Evolutionary conservation across 2,113 vertebrate species (phyloP).

Genomic region (Heterotis niloticus): DNA sequence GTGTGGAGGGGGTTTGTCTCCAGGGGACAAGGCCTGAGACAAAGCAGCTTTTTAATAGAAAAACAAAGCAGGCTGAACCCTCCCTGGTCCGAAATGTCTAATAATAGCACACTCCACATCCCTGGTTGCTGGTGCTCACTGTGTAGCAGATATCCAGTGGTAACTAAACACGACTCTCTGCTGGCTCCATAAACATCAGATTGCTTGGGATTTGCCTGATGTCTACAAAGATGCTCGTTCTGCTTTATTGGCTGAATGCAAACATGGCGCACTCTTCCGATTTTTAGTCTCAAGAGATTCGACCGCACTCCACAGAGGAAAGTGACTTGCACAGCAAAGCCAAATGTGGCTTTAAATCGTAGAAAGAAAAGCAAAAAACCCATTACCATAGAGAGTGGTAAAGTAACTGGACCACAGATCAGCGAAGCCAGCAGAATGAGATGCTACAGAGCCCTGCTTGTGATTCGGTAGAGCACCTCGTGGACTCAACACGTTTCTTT

Average conservation of each 20-base stretch:
- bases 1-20: neutral
- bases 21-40: neutral
- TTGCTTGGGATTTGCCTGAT: neutral
- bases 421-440: neutral
- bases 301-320: neutral
- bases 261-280: neutral
- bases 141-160: neutral
- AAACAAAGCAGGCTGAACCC: neutral
- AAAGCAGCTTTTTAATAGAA: neutral
- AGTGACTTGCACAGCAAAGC: neutral
- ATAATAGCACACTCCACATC: constrained; percentile 18
- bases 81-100: constrained; percentile 13
- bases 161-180: constrained; percentile 12
- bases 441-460: neutral
- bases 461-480: neutral
- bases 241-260: neutral
- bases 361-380: neutral
- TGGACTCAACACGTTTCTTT: neutral
- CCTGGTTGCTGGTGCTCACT: neutral
- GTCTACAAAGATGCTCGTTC: neutral
- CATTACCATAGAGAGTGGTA: neutral
- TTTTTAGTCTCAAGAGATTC: neutral
- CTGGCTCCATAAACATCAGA: neutral
- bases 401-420: too few relatives aligned
- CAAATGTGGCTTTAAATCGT: neutral